Evolutionary conservation across 2,797 vertebrate species (phyloP).

Genomic region (Tauraco hartlaubi): DNA sequence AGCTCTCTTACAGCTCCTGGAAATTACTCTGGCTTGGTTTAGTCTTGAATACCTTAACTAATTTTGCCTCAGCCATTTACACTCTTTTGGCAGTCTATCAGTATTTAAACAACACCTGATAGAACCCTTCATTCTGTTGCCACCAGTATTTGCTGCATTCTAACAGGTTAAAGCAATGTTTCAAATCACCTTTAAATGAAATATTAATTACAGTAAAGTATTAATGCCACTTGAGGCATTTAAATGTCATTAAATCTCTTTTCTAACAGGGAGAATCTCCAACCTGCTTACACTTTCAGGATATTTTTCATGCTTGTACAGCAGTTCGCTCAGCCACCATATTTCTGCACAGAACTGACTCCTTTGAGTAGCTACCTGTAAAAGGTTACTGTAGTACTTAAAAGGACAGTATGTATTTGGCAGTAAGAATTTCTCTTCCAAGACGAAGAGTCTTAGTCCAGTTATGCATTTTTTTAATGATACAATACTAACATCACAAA

Average conservation of each 20-base stretch:
- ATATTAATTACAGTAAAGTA: not conserved
- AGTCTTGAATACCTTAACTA: not conserved
- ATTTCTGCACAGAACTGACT: not conserved
- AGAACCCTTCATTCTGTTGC: not conserved
- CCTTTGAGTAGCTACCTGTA: not conserved
- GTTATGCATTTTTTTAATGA: not conserved
- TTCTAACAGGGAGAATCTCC: not conserved
- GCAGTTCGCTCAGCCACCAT: not conserved
- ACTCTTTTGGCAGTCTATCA: not conserved
- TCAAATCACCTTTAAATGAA: not conserved
- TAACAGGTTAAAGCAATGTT: not conserved
- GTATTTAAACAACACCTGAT: not conserved
- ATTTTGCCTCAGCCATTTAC: not conserved
- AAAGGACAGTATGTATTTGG: not conserved
- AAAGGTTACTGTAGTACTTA: not conserved
- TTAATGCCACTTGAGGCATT: not conserved
- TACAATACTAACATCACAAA: not conserved
- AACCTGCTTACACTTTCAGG: not conserved
- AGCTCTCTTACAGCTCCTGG: not conserved
- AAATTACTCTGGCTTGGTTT: not conserved
- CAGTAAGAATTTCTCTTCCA: not conserved
- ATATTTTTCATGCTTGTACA: not conserved
- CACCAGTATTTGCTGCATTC: not conserved
- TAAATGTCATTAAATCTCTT: not conserved
- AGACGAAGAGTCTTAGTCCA: not conserved